A percentile compares a stretch with the other conserved stretches of the same genome.
Evolutionary conservation across 2,888 invertebrate genomes (phyloP).

Genomic region (Clepsis dumicolana): DNA sequence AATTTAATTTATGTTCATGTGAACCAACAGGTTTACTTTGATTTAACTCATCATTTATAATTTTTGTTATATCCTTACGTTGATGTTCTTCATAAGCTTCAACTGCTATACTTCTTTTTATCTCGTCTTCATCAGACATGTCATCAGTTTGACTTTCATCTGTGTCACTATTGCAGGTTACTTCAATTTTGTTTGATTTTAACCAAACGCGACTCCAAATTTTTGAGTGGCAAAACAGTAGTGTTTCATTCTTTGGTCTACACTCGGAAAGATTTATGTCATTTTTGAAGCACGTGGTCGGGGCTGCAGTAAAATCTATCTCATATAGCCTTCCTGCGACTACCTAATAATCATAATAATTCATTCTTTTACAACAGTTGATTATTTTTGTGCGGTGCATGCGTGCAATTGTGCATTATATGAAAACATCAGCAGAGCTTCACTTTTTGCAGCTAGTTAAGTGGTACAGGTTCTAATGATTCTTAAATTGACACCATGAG

Average conservation of each 20-base stretch:
- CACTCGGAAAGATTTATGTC: conserved; percentile 48
- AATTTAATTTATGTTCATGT: not conserved
- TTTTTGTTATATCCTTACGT: not conserved
- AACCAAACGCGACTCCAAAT: conserved; percentile 86
- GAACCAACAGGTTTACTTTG: not conserved
- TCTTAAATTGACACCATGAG: conserved; percentile 1
- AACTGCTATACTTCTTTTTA: not conserved
- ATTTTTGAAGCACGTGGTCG: conserved; percentile 49
- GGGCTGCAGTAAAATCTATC: conserved; percentile 61
- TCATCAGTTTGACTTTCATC: not conserved
- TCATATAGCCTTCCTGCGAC: conserved; percentile 60
- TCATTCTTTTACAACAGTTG: not conserved
- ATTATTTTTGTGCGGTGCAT: not conserved
- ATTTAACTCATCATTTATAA: not conserved
- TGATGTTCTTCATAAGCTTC: not conserved
- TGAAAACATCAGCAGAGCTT: not conserved
- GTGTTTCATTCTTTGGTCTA: conserved; percentile 45
- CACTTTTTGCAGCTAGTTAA: not conserved
- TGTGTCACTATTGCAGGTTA: conserved; percentile 60
- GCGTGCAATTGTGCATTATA: not conserved
- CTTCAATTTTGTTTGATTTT: conserved; percentile 63
- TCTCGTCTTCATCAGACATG: conserved; percentile 42
- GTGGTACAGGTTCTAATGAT: conserved; percentile 2
- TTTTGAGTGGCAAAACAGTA: conserved; percentile 72
- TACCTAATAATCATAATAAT: conserved; percentile 43